Percentiles rank a stretch among this genome's conserved stretches.
Evolutionary conservation across 2,113 vertebrate genomes (phyloP).

Genomic region (Hippolais icterina): DNA sequence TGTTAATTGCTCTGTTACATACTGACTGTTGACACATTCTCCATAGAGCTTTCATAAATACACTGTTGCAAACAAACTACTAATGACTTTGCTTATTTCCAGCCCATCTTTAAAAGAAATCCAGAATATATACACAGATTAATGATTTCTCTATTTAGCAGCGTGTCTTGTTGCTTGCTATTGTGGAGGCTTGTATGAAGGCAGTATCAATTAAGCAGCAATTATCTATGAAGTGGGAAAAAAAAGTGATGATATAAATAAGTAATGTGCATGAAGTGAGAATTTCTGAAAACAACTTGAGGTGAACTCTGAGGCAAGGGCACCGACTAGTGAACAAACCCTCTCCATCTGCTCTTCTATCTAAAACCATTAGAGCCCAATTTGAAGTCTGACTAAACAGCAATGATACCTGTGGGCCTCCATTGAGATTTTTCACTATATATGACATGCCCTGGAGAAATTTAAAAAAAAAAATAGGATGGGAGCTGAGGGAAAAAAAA

Average conservation of each 20-base stretch:
- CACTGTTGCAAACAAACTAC: slow-evolving; percentile 80
- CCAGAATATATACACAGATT: slow-evolving; percentile 70
- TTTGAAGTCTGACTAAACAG: slow-evolving; percentile 54
- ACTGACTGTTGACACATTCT: slow-evolving; percentile 77
- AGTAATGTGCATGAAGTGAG: slow-evolving; percentile 70
- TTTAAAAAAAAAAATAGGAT: slow-evolving; percentile 37
- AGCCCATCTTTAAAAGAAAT: slow-evolving; percentile 74
- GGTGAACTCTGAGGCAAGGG: slow-evolving; percentile 77
- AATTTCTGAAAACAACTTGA: slow-evolving; percentile 68
- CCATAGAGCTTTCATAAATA: slow-evolving; percentile 77
- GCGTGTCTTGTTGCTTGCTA: slow-evolving; percentile 67
- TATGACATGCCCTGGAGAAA: slow-evolving; percentile 59
- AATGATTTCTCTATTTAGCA: slow-evolving; percentile 79
- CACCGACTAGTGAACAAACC: slow-evolving; percentile 75
- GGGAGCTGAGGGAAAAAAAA: slow-evolving; percentile 9
- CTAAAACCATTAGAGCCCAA: slow-evolving; percentile 53
- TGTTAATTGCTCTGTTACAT: slow-evolving; percentile 80
- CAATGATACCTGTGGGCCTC: slow-evolving; percentile 22
- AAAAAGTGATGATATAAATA: slow-evolving; percentile 75
- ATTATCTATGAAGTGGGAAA: slow-evolving; percentile 75
- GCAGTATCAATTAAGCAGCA: slow-evolving; percentile 79
- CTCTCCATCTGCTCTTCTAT: slow-evolving; percentile 39
- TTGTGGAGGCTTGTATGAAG: slow-evolving; percentile 69
- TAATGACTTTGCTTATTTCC: slow-evolving; percentile 79
- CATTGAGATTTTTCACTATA: slow-evolving; percentile 42